Base-by-base conservation (phyloP, 2,113 vertebrate genomes). In the Nothobranchius kuhntae region DNA sequence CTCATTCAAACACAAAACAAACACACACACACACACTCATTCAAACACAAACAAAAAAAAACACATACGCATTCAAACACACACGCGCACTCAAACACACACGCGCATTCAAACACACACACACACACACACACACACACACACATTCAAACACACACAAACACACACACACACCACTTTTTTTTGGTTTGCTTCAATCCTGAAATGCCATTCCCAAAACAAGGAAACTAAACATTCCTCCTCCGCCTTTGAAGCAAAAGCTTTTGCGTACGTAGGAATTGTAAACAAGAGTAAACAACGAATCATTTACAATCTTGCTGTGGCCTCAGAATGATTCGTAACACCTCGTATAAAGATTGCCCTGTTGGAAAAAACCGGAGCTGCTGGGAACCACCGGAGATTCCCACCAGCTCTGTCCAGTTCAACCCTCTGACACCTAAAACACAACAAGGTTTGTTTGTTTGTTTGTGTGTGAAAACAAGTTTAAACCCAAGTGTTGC, bases 151-250 rank as follows among this genome's bases (percentile, higher is more conserved):
- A 17, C 15, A 17, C 14, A 40, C 53, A 13, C 24, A 30, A 6
- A 46, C 57, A 30, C 30, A 30, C 4, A 9, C 64, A 53, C 71
- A 56, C 65, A 75, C 85, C 69, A 68, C 72, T 73, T 86, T 86
- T 21, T 89, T 91, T 91, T 91, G 89, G 90, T 91, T 90, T 86
- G 86, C 77, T 87, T 91, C 84, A 85, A 88, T 89, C 88, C 82
- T 91, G 87, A 91, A 90, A 85, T 72, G 81, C 55, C 46, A 56
- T 74, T 80, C 70, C 56, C 75, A 78, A 71, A 47, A 61, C 5
- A 26, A 53, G n/a, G 21, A 45, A 75, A 35, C 40, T 61, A 79
- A 35, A 54, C 56, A 61, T 15, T 55, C 47, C 36, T 61, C 57
- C 71, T 78, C 55, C 38, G 45, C 40, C 68, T 10, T 45, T 71